phyloP scores from a whole-genome alignment of 2,797 vertebrate species.

The Miopithecus talapoin region DNA sequence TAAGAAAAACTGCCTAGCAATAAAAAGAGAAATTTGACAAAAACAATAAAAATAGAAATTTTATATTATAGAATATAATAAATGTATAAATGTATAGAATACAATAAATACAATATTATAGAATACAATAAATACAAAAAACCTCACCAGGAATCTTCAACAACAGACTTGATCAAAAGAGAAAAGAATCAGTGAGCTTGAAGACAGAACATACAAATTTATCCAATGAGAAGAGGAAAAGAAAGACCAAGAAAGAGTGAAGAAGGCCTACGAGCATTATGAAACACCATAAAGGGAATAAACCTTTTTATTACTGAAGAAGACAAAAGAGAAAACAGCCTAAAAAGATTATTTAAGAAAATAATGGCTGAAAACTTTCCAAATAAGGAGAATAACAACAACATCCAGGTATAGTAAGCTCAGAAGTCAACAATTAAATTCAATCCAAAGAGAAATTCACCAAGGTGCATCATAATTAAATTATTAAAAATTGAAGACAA shows the following conservation, averaged over 20 bases:
- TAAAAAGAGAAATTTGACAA: neutral
- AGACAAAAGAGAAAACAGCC: neutral
- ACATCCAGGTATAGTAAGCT: neutral
- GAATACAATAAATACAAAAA: neutral
- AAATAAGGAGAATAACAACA: neutral
- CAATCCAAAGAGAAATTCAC: neutral
- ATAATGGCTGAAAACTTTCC: neutral
- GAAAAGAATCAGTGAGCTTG: neutral
- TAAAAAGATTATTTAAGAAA: neutral
- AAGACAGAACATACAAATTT: neutral
- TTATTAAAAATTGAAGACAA: neutral
- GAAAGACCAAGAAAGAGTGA: neutral
- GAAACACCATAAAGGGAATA: neutral
- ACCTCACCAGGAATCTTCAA: neutral
- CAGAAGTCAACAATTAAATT: neutral
- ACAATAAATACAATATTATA: neutral
- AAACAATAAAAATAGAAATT: neutral
- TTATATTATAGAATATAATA: neutral
- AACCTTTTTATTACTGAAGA: neutral
- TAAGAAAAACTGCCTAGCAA: neutral
- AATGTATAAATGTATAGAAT: neutral
- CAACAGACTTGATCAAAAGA: neutral
- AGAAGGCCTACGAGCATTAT: neutral
- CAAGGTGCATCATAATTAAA: neutral
- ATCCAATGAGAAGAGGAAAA: neutral